Conservation (phyloP, 2,113 vertebrate genomes). For the Argyrosomus japonicus region DNA sequence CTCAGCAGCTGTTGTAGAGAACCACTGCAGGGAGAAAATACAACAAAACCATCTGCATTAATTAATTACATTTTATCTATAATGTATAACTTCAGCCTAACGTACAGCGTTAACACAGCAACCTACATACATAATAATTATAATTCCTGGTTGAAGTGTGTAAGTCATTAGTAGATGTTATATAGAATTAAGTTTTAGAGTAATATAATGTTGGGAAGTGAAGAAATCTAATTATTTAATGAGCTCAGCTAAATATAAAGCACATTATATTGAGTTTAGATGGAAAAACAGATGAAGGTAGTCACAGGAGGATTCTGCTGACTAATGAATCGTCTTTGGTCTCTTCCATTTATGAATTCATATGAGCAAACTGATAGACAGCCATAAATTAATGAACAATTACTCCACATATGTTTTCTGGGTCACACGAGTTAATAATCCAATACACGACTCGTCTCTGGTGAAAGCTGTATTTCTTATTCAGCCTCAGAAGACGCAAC, state of each 20-base stretch:
- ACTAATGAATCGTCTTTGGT: conserved; percentile 48
- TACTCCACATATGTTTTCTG: conserved; percentile 58
- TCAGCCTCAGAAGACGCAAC: conserved; percentile 15
- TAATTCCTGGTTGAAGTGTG: neutral
- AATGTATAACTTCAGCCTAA: neutral
- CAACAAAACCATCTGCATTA: neutral
- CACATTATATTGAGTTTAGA: conserved; percentile 16
- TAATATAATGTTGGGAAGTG: neutral
- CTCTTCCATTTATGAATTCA: conserved; percentile 38
- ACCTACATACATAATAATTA: neutral
- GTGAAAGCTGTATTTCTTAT: conserved; percentile 7
- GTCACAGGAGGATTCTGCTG: conserved; percentile 33
- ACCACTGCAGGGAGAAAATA: neutral
- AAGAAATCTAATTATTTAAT: conserved; percentile 23
- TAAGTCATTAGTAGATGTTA: neutral
- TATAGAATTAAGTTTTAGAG: neutral
- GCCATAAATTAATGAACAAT: conserved; percentile 61
- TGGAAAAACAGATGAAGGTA: conserved; percentile 23
- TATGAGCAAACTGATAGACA: conserved; percentile 32
- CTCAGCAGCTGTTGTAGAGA: neutral
- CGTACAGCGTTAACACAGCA: neutral
- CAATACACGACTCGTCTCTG: neutral
- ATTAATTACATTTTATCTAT: neutral
- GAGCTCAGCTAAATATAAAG: conserved; percentile 33
- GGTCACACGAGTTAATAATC: conserved; percentile 48